Evolutionary conservation across 2,888 invertebrate genomes (phyloP).

Genomic region (Tortrix viridana): DNA sequence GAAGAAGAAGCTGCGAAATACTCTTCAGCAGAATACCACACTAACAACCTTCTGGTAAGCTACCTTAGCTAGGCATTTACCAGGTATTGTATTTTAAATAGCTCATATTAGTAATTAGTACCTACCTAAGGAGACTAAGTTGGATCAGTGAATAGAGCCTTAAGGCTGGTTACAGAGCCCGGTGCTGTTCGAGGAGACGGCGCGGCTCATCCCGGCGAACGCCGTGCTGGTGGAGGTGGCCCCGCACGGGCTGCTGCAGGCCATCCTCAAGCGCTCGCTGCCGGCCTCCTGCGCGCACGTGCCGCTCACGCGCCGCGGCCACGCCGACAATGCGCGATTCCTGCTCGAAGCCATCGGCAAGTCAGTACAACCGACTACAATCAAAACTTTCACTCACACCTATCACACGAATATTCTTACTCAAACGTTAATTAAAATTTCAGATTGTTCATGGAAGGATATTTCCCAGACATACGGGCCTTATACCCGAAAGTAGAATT

Average conservation of each 20-base stretch:
- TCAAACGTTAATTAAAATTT: slow-evolving; percentile 59
- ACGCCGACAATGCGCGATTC: slow-evolving; percentile 83
- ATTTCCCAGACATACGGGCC: slow-evolving; percentile 86
- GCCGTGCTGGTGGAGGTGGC: slow-evolving; percentile 95
- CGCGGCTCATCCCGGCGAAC: slow-evolving; percentile 89
- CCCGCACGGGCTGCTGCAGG: slow-evolving; percentile 94
- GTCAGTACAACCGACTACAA: slow-evolving; percentile 63
- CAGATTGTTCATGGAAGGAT: slow-evolving; percentile 89
- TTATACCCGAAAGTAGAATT: slow-evolving; percentile 89
- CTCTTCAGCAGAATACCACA: slow-evolving; percentile 93
- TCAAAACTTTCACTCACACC: not conserved
- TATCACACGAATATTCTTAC: not conserved
- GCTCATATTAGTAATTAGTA: not conserved
- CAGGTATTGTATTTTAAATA: not conserved
- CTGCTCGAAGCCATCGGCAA: slow-evolving; percentile 86
- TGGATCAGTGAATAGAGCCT: not conserved
- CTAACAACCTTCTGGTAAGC: slow-evolving; percentile 89
- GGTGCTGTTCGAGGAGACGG: slow-evolving; percentile 92
- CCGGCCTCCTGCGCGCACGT: slow-evolving; percentile 86
- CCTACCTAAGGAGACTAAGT: too few relatives aligned
- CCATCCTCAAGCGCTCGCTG: slow-evolving; percentile 92
- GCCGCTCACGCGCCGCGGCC: slow-evolving; percentile 88
- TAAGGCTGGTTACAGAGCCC: slow-evolving; percentile 78
- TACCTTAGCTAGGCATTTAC: not conserved
- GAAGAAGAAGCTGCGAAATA: slow-evolving; percentile 59